phyloP scores from a whole-genome alignment of 2,888 invertebrate genomes.

The Sphaerophoria rueppellii region DNA sequence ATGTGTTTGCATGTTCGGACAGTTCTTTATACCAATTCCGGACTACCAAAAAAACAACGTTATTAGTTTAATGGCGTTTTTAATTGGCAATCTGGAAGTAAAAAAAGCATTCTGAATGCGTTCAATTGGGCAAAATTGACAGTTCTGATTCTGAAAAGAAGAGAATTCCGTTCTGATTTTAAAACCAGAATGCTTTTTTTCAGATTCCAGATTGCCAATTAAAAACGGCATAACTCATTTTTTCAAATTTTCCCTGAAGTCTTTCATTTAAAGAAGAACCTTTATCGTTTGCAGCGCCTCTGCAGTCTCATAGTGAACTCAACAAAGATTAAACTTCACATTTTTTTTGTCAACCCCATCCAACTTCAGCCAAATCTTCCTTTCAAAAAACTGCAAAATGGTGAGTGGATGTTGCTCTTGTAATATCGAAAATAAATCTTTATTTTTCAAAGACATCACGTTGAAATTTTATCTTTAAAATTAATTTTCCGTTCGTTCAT shows the following conservation, averaged over 20 bases:
- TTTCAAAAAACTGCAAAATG: slow-evolving; percentile 81
- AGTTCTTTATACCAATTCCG: too few species aligned
- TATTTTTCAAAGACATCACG: slow-evolving; percentile 69
- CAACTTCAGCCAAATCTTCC: slow-evolving; percentile 79
- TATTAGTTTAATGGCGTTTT: too few species aligned
- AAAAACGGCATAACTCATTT: too few species aligned
- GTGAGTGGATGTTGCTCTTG: slow-evolving; percentile 79
- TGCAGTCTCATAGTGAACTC: not conserved
- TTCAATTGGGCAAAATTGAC: too few species aligned
- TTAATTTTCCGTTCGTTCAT: not conserved
- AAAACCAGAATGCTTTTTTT: too few species aligned
- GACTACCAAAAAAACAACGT: too few species aligned
- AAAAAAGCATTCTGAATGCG: too few species aligned
- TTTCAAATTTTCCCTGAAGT: not conserved
- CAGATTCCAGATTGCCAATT: too few species aligned
- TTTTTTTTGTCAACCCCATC: slow-evolving; percentile 9
- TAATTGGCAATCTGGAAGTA: too few species aligned
- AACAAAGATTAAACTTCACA: slow-evolving; percentile 19
- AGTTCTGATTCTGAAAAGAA: too few species aligned
- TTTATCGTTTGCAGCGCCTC: slow-evolving; percentile 32
- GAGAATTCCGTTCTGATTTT: too few species aligned
- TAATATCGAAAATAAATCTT: slow-evolving; percentile 62
- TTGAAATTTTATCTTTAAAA: slow-evolving; percentile 5
- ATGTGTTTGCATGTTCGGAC: too few species aligned
- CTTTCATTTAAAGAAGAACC: not conserved